phyloP scores from a whole-genome alignment of 64 coral and sea anemone genomes.

The Stichodactyla helianthus region DNA sequence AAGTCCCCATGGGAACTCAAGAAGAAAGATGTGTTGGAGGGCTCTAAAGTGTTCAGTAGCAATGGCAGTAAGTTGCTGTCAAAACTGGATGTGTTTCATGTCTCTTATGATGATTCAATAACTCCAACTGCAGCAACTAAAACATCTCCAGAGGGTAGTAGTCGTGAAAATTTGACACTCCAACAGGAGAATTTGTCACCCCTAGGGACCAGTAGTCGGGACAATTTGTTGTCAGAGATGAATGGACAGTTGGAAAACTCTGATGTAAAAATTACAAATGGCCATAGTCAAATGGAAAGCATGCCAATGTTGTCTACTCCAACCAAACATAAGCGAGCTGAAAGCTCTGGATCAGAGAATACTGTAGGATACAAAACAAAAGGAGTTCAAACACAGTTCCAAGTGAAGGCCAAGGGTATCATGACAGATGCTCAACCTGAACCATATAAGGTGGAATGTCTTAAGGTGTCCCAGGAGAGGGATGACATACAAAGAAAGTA shows the following conservation, averaged over 20 bases:
- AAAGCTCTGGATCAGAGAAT: conserved; percentile 14
- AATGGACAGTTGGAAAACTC: background rate
- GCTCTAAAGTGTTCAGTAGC: background rate
- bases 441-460: conserved; percentile 52
- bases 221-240: background rate
- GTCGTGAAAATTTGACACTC: background rate
- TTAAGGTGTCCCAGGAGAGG: conserved; percentile 47
- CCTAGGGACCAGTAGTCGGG: background rate
- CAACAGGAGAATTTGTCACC: background rate
- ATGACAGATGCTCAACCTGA: conserved; percentile 60
- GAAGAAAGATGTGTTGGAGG: background rate
- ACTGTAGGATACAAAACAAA: conserved; percentile 60
- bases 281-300: background rate
- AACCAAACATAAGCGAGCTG: background rate
- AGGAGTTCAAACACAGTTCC: conserved; percentile 66
- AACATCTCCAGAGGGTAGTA: background rate
- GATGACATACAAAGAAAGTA: conserved; percentile 40
- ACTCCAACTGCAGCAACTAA: background rate
- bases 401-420: conserved; percentile 64
- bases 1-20: background rate
- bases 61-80: background rate
- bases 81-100: background rate
- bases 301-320: background rate
- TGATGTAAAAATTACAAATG: background rate
- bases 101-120: background rate